phyloP scores from a whole-genome alignment of 2,797 vertebrate genomes.

The Apogon talboti region DNA sequence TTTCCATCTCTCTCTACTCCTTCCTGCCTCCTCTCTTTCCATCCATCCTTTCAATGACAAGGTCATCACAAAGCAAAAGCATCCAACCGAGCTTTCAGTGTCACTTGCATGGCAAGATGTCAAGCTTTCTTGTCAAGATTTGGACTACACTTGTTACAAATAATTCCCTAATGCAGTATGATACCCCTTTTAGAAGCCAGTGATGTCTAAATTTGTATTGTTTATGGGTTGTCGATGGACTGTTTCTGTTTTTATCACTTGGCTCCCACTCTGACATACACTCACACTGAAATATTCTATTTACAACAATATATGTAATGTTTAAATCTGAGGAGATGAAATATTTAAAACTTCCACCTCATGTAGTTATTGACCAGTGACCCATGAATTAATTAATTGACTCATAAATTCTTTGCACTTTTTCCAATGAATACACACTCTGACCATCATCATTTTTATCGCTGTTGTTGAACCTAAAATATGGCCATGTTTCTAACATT shows the following conservation, averaged over 20 bases:
- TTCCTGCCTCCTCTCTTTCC: conserved; percentile 19
- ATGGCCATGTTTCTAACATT: neutral
- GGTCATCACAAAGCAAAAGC: conserved; percentile 39
- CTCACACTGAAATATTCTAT: too few relatives aligned
- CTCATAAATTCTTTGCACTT: neutral
- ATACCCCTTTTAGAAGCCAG: neutral
- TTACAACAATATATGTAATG: too few relatives aligned
- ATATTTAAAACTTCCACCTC: too few relatives aligned
- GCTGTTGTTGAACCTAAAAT: neutral
- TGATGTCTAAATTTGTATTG: neutral
- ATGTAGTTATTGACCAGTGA: too few relatives aligned
- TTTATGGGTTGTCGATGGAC: neutral
- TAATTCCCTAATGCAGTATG: neutral
- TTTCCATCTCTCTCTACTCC: conserved; percentile 46
- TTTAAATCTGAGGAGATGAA: too few relatives aligned
- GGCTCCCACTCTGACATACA: too few relatives aligned
- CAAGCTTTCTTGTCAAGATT: conserved; percentile 8
- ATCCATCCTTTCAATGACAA: conserved; percentile 60
- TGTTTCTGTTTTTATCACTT: neutral
- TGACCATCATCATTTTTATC: neutral
- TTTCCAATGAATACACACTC: too few relatives aligned
- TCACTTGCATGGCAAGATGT: conserved; percentile 27
- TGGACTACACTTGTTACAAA: neutral
- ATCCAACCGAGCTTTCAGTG: conserved; percentile 29
- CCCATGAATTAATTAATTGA: too few relatives aligned